phyloP scores from a whole-genome alignment of 2,888 invertebrate genomes.

The Callyntrura guangdongensis region DNA sequence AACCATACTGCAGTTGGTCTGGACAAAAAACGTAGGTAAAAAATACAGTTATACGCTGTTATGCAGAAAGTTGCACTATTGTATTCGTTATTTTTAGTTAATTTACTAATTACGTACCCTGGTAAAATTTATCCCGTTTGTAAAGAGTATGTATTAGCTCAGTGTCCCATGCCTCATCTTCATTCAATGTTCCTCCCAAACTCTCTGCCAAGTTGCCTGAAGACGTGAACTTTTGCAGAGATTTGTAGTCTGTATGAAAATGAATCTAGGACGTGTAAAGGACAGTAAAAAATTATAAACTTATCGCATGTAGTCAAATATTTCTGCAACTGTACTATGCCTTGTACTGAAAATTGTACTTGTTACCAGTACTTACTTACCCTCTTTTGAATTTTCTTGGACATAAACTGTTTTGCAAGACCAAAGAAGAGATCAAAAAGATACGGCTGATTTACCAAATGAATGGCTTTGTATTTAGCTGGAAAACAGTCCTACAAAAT shows the following conservation, averaged over 20 bases:
- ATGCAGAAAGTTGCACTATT: no score
- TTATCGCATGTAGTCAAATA: background rate
- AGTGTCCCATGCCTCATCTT: conserved; percentile 66
- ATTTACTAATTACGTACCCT: conserved; percentile 51
- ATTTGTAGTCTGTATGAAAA: conserved; percentile 65
- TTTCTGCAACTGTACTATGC: background rate
- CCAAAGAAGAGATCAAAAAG: conserved; percentile 67
- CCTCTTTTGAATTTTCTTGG: conserved; percentile 62
- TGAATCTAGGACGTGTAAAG: conserved; percentile 54
- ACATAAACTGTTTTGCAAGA: conserved; percentile 69
- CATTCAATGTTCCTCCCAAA: conserved; percentile 67
- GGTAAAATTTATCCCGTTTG: conserved; percentile 62
- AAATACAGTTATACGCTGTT: no score
- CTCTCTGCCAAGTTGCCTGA: conserved; percentile 56
- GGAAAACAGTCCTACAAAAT: conserved; percentile 69
- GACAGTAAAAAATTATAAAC: background rate
- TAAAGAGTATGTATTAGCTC: conserved; percentile 44
- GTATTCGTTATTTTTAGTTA: no score
- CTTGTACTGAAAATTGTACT: background rate
- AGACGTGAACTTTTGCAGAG: conserved; percentile 33
- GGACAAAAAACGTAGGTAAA: background rate
- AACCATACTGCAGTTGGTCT: conserved; percentile 57
- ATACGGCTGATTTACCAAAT: conserved; percentile 73
- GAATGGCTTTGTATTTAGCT: conserved; percentile 70
- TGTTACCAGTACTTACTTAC: conserved; percentile 51